Evolutionary conservation across 2,888 invertebrate species (phyloP).

Genomic region (Perithous albicinctus): DNA sequence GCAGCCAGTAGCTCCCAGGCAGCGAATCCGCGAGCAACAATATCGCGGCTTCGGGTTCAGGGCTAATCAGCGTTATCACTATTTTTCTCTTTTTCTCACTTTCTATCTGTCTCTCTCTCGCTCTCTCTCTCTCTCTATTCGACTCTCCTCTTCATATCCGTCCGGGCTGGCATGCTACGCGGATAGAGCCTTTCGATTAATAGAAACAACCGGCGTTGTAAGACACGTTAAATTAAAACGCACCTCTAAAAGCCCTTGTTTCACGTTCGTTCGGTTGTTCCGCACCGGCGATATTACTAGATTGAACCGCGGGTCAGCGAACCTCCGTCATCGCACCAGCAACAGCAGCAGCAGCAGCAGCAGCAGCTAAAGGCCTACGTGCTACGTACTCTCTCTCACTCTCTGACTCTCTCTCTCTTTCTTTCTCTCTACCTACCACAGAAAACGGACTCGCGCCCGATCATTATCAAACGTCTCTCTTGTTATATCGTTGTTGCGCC

Average conservation of each 20-base stretch:
- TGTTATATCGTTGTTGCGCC: slow-evolving; percentile 21
- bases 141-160: background rate
- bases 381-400: slow-evolving; percentile 2
- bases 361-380: slow-evolving; percentile 81
- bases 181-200: slow-evolving; percentile 1
- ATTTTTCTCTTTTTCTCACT: background rate
- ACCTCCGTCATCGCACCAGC: slow-evolving; percentile 64
- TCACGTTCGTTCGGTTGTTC: too few relatives aligned
- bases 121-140: background rate
- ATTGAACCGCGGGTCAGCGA: slow-evolving; percentile 67
- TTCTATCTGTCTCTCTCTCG: background rate
- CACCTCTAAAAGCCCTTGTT: background rate
- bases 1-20: slow-evolving; percentile 82
- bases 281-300: slow-evolving; percentile 44
- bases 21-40: slow-evolving; percentile 76
- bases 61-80: slow-evolving; percentile 59
- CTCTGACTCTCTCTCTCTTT: too few relatives aligned
- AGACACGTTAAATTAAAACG: slow-evolving; percentile 8
- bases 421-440: slow-evolving; percentile 39
- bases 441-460: slow-evolving; percentile 48
- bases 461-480: slow-evolving; percentile 49
- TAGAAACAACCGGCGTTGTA: slow-evolving; percentile 19
- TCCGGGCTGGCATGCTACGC: background rate
- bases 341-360: slow-evolving; percentile 75
- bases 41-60: slow-evolving; percentile 67